phyloP scores from a whole-genome alignment of 2,113 vertebrate genomes.

The Atrichornis clamosus region DNA sequence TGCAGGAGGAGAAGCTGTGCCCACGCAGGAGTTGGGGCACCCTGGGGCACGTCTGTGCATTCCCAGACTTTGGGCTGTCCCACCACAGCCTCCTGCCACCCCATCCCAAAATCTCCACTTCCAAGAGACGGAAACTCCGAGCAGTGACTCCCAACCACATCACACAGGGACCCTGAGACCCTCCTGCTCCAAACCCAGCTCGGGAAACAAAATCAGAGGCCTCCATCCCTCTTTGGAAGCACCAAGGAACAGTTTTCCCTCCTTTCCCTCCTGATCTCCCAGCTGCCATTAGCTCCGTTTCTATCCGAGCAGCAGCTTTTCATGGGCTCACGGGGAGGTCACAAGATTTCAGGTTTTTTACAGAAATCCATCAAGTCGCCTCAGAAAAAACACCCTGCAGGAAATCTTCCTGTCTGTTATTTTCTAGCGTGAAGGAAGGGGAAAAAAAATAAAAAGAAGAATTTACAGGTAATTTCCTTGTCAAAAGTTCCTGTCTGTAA shows the following conservation, averaged over 20 bases:
- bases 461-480: slow-evolving; percentile 70
- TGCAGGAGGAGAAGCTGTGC: background rate
- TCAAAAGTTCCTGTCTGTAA: slow-evolving; percentile 68
- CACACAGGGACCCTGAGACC: background rate
- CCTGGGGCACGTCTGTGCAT: accelerated
- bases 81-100: background rate
- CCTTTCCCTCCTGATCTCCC: background rate
- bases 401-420: background rate
- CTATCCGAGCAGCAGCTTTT: background rate
- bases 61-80: accelerated
- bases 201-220: accelerated
- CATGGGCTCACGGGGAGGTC: background rate
- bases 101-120: background rate
- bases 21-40: accelerated
- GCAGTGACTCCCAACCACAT: background rate
- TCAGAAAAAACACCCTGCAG: background rate
- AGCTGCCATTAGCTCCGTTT: background rate
- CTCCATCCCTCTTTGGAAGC: background rate
- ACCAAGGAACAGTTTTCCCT: background rate
- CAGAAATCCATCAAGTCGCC: background rate
- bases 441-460: background rate
- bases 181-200: background rate
- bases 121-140: background rate
- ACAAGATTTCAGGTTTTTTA: background rate
- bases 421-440: background rate